Evolutionary conservation across 2,113 vertebrate genomes (phyloP).

Genomic region (Bolborhynchus lineola): DNA sequence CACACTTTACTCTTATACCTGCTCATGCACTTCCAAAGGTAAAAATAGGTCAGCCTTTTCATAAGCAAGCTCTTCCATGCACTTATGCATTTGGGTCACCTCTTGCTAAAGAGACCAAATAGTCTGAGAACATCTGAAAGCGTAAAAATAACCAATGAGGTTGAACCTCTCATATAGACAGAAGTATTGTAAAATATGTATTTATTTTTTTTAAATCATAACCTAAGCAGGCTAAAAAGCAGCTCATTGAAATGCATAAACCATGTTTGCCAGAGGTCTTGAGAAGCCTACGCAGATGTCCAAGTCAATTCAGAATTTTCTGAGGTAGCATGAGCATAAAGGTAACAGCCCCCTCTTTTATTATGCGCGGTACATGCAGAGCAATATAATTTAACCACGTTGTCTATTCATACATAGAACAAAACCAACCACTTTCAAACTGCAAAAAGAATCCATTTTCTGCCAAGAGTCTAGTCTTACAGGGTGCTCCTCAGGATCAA

Average conservation of each 20-base stretch:
- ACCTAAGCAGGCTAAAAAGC: background rate
- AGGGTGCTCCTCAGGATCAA: background rate
- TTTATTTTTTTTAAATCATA: background rate
- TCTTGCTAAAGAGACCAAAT: background rate
- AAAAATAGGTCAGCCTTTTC: background rate
- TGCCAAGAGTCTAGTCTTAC: background rate
- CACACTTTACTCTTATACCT: background rate
- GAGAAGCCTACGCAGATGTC: background rate
- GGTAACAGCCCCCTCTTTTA: background rate
- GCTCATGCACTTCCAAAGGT: background rate
- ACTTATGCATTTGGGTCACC: background rate
- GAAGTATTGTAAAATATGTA: background rate
- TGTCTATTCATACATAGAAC: background rate
- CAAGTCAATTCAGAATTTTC: background rate
- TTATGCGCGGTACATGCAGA: background rate
- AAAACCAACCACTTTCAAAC: background rate
- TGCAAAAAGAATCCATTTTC: background rate
- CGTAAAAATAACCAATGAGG: background rate
- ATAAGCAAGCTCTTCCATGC: background rate
- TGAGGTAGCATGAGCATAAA: background rate
- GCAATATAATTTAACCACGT: rapidly evolving
- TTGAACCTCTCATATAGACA: background rate
- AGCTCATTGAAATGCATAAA: background rate
- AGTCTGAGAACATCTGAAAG: background rate
- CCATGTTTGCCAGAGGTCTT: rapidly evolving